Evolutionary conservation across 2,888 invertebrate species (phyloP).

Genomic region (Lycophotia porphyrea): DNA sequence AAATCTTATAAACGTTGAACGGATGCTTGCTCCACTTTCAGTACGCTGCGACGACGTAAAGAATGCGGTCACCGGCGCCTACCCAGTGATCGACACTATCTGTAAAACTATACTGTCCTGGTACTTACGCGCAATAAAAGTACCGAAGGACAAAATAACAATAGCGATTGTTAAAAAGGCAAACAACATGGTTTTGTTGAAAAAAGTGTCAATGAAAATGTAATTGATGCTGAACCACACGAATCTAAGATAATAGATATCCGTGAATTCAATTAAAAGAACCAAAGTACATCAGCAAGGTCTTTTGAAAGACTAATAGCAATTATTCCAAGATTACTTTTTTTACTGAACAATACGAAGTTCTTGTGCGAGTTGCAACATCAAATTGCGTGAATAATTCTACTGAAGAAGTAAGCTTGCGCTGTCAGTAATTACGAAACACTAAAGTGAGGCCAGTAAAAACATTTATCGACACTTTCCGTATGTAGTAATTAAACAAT

Average conservation of each 20-base stretch:
- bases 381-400: constrained; percentile 67
- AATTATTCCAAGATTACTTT: constrained; percentile 58
- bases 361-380: constrained; percentile 58
- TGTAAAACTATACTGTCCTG: constrained; percentile 71
- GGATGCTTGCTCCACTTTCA: constrained; percentile 85
- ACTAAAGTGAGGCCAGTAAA: constrained; percentile 70
- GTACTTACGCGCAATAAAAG: constrained; percentile 63
- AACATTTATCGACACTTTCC: constrained; percentile 68
- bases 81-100: constrained; percentile 68
- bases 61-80: constrained; percentile 87
- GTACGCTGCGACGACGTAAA: constrained; percentile 76
- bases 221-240: constrained; percentile 51
- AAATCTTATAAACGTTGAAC: constrained; percentile 77
- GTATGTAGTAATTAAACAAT: constrained; percentile 58
- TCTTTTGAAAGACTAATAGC: constrained; percentile 54
- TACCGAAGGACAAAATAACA: constrained; percentile 45
- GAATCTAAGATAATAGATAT: constrained; percentile 64
- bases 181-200: constrained; percentile 33
- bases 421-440: constrained; percentile 70
- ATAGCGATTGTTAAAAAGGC: constrained; percentile 57
- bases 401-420: constrained; percentile 64
- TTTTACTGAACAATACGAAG: constrained; percentile 53
- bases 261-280: constrained; percentile 61
- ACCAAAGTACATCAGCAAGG: constrained; percentile 56
- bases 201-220: constrained; percentile 57